Evolutionary conservation across 2,797 vertebrate genomes (phyloP), one percentile per base, ranked within the genome.

Genomic region (Poecilia gillii): DNA sequence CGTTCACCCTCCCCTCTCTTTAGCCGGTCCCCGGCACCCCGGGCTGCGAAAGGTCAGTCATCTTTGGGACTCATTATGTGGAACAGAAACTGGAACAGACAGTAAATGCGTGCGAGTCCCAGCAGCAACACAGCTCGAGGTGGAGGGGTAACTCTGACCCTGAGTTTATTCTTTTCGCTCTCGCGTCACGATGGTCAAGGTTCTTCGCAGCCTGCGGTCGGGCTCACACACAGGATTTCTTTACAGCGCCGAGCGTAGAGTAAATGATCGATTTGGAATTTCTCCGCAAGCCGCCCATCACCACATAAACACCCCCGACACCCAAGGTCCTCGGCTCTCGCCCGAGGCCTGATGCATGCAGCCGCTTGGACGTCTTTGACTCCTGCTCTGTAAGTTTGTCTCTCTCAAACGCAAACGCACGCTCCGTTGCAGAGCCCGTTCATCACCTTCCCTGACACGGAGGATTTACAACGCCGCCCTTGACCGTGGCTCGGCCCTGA

Each of bases 51-150:
- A 96, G 95, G 95, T 95, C 94, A 95, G 82, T 90, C 79, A 88
- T 94, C 95, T 93, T 86, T 81, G 90, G 88, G 90, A 90, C 94
- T 95, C 92, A 94, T 95, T 95, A 94, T 16, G 55, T 89, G 86
- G 81, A 90, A 85, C 81, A 80, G 85, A 89, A 90, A 88, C 64
- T 76, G 77, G 79, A 92, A 86, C 74, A 78, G 92, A 89, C 90
- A 91, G 88, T 74, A 46, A 81, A 57, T 83, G 86, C 64, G 77
- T 72, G 73, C 73, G 75, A 72, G 66, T 81, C 39, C 80, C 68
- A 33, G 75, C 62, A 64, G 83, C 41, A 47, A 64, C 80, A 74
- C 71, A 86, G 80, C 81, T 84, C 28, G 73, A 76, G 76, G 79
- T 83, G 72, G 76, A 84, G 68, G 53, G 79, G 85, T 84, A 76